Evolutionary conservation across 2,888 invertebrate genomes (phyloP).

Genomic region (Merodon equestris): DNA sequence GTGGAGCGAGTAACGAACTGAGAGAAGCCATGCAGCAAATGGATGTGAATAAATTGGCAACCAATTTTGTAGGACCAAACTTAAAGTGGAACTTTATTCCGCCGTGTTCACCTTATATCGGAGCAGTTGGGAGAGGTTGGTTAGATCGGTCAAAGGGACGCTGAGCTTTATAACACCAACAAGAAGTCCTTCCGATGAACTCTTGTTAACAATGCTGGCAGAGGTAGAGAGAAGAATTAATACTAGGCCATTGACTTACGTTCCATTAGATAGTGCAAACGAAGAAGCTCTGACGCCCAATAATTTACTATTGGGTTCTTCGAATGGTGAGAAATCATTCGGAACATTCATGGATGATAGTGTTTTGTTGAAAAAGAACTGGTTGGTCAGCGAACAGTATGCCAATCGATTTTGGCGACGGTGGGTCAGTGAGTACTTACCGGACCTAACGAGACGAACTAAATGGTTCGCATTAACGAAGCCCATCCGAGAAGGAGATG

Average conservation of each 20-base stretch:
- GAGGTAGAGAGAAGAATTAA: slow-evolving; percentile 67
- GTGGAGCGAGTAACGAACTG: slow-evolving; percentile 21
- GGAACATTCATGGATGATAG: slow-evolving; percentile 17
- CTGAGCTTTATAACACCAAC: slow-evolving; percentile 51
- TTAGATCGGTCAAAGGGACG: slow-evolving; percentile 47
- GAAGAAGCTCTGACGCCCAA: slow-evolving; percentile 67
- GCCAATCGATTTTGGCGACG: slow-evolving; percentile 62
- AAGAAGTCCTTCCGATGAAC: slow-evolving; percentile 64
- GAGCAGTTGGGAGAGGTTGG: slow-evolving; percentile 54
- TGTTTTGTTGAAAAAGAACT: slow-evolving; percentile 19
- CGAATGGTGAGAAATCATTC: slow-evolving; percentile 25
- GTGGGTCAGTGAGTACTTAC: slow-evolving; percentile 58
- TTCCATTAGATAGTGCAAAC: slow-evolving; percentile 37
- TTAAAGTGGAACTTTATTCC: slow-evolving; percentile 69
- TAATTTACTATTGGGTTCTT: slow-evolving; percentile 61
- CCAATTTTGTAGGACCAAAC: slow-evolving; percentile 10
- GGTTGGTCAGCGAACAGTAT: slow-evolving; percentile 21
- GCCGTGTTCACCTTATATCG: slow-evolving; percentile 62
- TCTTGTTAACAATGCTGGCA: slow-evolving; percentile 25
- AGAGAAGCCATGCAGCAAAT: slow-evolving; percentile 13
- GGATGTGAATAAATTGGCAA: slow-evolving; percentile 13
- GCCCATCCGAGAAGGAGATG: slow-evolving; percentile 15
- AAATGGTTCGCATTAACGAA: slow-evolving; percentile 38
- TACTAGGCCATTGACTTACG: slow-evolving; percentile 40
- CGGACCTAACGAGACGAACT: slow-evolving; percentile 27